These are phyloP conservation scores for Cryptosula pallasiana DNA, from an alignment of 2,888 invertebrate genomes.

Conservation along the genomic window DNA sequence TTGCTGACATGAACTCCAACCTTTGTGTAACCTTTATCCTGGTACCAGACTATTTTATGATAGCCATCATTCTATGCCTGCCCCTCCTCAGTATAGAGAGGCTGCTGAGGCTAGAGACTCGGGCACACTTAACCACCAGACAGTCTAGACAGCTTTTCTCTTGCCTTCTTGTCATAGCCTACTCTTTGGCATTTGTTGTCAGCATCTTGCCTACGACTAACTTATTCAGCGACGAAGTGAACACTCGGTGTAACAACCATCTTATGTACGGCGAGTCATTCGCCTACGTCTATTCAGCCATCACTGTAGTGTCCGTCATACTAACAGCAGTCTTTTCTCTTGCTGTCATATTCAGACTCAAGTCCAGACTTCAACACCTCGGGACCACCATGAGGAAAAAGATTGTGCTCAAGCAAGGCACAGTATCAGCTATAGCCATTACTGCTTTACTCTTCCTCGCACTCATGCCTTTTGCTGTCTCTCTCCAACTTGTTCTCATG, in stretches of 20 bases:
- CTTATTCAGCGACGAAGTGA: neutral
- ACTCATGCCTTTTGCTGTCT: neutral
- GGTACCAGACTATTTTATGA: constrained; percentile 17
- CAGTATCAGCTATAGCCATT: neutral
- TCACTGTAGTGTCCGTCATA: neutral
- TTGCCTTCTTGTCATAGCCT: constrained; percentile 2
- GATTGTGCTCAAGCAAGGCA: constrained; percentile 14
- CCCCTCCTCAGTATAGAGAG: constrained; percentile 13
- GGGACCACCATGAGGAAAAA: neutral
- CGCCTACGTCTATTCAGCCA: neutral
- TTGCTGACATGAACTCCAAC: neutral
- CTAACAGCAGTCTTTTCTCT: constrained; percentile 2
- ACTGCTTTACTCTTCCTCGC: constrained; percentile 2
- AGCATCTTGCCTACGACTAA: constrained; percentile 16
- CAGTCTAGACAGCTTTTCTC: neutral
- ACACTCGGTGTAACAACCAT: neutral
- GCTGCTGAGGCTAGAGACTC: neutral
- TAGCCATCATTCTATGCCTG: neutral
- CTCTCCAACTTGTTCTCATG: constrained; percentile 12
- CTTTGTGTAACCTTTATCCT: neutral
- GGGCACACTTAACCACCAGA: neutral
- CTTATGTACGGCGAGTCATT: constrained; percentile 9
- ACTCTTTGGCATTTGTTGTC: constrained; percentile 10
- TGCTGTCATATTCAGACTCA: constrained; percentile 2
- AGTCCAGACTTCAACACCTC: neutral